Percentiles rank a stretch among this genome's conserved stretches.
These are phyloP conservation scores for Chalcosyrphus nemorum DNA, from an alignment of 2,888 invertebrate species.

Conservation along the genomic window DNA sequence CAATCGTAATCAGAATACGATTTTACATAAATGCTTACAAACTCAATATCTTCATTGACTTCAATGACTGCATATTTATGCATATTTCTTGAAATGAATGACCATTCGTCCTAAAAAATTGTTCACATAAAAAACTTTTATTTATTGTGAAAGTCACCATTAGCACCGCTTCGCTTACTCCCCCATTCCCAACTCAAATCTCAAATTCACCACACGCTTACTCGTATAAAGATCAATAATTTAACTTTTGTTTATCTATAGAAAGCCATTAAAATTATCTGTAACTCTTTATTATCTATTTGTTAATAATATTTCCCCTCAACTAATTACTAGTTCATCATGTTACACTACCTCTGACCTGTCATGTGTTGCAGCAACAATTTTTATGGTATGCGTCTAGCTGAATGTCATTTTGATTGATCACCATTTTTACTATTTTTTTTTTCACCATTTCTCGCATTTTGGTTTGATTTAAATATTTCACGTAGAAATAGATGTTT, in stretches of 20 bases:
- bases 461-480: constrained; percentile 3
- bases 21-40: no score
- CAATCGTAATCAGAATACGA: no score
- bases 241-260: neutral
- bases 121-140: no score
- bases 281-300: neutral
- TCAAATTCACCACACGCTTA: no score
- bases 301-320: neutral
- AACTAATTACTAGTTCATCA: constrained; percentile 29
- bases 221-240: neutral
- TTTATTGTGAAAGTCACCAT: neutral
- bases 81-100: no score
- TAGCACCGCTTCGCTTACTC: neutral
- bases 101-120: no score
- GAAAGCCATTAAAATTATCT: neutral
- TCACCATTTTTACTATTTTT: constrained; percentile 33
- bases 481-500: neutral
- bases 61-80: no score
- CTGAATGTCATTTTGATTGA: constrained; percentile 63
- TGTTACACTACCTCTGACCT: constrained; percentile 31
- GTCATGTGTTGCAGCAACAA: constrained; percentile 29
- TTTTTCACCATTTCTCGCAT: neutral
- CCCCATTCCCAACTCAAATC: neutral
- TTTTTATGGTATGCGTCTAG: neutral
- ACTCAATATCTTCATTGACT: no score